Conservation (phyloP, 1,140 invertebrate genomes). For the Aphaenogaster ashmeadi region DNA sequence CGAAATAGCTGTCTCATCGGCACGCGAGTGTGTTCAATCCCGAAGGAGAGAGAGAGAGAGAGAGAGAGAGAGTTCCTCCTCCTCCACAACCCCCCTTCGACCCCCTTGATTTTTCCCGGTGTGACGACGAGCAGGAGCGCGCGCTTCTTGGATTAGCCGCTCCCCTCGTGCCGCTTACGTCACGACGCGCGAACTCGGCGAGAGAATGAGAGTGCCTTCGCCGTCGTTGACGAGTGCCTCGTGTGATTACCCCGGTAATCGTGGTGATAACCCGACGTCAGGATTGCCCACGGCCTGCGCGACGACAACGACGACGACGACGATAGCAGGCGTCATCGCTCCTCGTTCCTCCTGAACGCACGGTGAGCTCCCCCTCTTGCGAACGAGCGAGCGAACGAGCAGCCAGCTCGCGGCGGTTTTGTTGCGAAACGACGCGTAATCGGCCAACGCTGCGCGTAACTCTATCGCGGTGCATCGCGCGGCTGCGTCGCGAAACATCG, state of each 20-base stretch:
- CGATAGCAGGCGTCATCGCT: conserved; percentile 39
- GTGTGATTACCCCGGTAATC: conserved; percentile 57
- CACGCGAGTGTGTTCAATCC: background rate
- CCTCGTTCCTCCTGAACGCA: conserved; percentile 75
- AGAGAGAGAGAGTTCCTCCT: background rate
- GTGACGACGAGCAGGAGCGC: conserved; percentile 73
- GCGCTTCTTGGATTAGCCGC: conserved; percentile 83
- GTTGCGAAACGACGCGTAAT: conserved; percentile 58
- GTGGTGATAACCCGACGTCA: conserved; percentile 55
- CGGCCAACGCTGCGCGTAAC: conserved; percentile 31
- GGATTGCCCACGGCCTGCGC: conserved; percentile 76
- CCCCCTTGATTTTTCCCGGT: background rate
- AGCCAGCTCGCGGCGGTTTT: conserved; percentile 3
- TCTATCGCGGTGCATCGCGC: conserved; percentile 26
- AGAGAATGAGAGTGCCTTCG: conserved; percentile 78
- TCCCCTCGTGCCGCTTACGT: conserved; percentile 66
- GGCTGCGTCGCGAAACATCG: background rate
- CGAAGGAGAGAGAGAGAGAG: background rate
- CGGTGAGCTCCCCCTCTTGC: conserved; percentile 71
- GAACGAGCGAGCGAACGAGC: background rate
- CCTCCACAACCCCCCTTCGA: background rate
- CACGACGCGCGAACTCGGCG: conserved; percentile 31
- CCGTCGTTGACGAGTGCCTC: conserved; percentile 38
- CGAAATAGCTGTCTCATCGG: background rate
- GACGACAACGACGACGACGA: conserved; percentile 22